Evolutionary conservation across 1,140 invertebrate species (phyloP).

Genomic region (Calephelis virginiensis): DNA sequence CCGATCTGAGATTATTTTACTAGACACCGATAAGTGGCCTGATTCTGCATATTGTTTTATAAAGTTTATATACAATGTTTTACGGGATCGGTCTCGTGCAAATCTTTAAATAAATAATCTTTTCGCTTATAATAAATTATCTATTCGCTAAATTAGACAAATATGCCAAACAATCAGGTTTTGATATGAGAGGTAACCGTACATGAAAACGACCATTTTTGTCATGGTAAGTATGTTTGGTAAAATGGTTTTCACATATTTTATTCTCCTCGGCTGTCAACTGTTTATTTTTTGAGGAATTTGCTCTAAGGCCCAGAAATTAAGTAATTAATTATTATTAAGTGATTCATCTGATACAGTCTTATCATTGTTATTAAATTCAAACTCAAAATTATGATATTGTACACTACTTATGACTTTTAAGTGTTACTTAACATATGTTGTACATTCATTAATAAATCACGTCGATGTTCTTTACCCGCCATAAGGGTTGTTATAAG

Average conservation of each 20-base stretch:
- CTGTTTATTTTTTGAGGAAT: not conserved
- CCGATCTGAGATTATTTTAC: not conserved
- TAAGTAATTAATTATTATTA: not conserved
- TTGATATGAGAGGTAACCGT: not conserved
- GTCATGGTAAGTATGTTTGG: not conserved
- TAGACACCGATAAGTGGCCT: not conserved
- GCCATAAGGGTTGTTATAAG: no score
- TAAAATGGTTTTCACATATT: not conserved
- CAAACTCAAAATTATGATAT: not conserved
- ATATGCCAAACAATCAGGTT: not conserved
- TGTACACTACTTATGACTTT: not conserved
- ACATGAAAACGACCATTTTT: not conserved
- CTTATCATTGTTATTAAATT: not conserved
- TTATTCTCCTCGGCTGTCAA: not conserved
- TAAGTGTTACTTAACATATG: no score
- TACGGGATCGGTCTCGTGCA: not conserved
- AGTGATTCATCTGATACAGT: not conserved
- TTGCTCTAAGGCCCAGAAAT: not conserved
- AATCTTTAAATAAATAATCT: not conserved
- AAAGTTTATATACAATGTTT: not conserved
- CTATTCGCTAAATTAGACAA: conserved; percentile 1
- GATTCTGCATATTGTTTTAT: not conserved
- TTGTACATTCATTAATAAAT: no score
- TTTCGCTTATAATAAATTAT: not conserved
- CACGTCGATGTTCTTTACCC: no score